These are phyloP conservation scores for Eufriesea mexicana DNA, from an alignment of 1,140 invertebrate species.

Conservation along the genomic window DNA sequence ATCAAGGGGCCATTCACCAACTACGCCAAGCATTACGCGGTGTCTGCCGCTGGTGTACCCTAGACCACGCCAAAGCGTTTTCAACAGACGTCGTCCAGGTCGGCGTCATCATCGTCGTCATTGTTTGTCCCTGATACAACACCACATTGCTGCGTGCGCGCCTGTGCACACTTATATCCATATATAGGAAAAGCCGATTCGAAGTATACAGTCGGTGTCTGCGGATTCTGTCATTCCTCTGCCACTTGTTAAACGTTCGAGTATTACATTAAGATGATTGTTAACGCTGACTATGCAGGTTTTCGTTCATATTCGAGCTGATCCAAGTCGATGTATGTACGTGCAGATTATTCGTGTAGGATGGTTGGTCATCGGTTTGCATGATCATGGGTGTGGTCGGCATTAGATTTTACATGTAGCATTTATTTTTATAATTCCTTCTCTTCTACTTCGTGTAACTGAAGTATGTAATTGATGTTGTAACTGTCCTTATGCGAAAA, in stretches of 20 bases:
- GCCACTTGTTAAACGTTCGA: background rate
- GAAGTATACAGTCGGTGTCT: constrained; percentile 1
- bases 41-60: background rate
- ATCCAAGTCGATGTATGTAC: background rate
- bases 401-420: background rate
- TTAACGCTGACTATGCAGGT: constrained; percentile 12
- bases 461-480: background rate
- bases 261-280: constrained; percentile 2
- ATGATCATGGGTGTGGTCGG: background rate
- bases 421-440: background rate
- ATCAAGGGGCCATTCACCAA: constrained; percentile 75
- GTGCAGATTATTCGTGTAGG: background rate
- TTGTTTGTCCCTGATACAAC: background rate
- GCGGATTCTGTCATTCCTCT: background rate
- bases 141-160: background rate
- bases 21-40: constrained; percentile 39
- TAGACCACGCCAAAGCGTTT: background rate
- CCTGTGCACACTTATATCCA: constrained; percentile 7
- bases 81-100: constrained; percentile 18
- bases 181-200: constrained; percentile 26
- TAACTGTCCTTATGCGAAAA: background rate
- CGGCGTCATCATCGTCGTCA: constrained; percentile 20
- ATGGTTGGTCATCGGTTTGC: background rate
- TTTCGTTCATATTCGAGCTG: background rate
- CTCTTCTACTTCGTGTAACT: background rate